Evolutionary conservation across 2,113 vertebrate genomes (phyloP).

Genomic region (Crotalus horridus): DNA sequence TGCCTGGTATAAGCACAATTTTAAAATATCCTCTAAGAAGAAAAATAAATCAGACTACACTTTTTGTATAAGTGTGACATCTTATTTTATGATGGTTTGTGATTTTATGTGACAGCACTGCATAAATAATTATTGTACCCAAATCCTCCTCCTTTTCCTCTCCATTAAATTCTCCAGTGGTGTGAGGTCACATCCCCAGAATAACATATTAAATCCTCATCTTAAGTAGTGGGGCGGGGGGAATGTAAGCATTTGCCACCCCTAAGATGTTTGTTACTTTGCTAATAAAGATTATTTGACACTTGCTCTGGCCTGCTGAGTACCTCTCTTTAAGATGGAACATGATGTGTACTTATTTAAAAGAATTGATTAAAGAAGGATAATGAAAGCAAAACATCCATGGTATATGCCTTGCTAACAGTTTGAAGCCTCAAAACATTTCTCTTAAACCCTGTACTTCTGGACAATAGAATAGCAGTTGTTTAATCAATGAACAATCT

Average conservation of each 20-base stretch:
- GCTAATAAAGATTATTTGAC: constrained; percentile 72
- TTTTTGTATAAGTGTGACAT: neutral
- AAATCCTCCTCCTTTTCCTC: constrained; percentile 29
- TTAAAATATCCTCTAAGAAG: constrained; percentile 22
- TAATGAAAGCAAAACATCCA: neutral
- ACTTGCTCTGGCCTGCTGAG: constrained; percentile 6
- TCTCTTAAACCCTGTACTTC: neutral
- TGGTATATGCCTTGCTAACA: neutral
- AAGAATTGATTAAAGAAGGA: neutral
- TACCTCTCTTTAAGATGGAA: neutral
- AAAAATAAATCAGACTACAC: constrained; percentile 11
- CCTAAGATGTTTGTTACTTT: constrained; percentile 68
- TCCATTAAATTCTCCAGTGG: constrained; percentile 58
- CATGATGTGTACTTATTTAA: neutral
- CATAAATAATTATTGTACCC: constrained; percentile 24
- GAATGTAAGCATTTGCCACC: constrained; percentile 58
- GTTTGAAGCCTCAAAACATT: neutral
- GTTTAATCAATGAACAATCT: neutral
- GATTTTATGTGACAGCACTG: neutral
- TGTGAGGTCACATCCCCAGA: constrained; percentile 48
- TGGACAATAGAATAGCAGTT: neutral
- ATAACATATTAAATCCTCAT: constrained; percentile 44
- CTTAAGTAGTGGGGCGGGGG: constrained; percentile 48
- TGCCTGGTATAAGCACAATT: constrained; percentile 48
- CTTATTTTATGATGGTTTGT: constrained; percentile 42